Percentiles rank a stretch among this genome's conserved stretches.
Conservation (phyloP, 2,888 invertebrate species). For the Ctenicera cuprea region DNA sequence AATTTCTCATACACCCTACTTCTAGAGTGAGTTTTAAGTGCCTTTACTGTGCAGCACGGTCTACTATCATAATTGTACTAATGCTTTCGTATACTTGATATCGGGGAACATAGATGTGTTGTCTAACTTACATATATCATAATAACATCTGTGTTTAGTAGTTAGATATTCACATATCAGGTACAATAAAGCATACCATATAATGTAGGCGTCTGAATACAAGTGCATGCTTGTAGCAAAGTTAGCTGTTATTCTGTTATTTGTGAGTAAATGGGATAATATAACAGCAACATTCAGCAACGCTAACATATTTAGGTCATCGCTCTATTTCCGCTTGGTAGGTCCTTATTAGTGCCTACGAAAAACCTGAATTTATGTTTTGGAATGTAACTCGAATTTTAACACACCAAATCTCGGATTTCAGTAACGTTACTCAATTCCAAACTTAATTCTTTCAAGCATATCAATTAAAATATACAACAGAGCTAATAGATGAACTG, state of each 20-base stretch:
- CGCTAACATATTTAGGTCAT: constrained; percentile 31
- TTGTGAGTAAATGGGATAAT: constrained; percentile 27
- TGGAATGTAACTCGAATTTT: neutral
- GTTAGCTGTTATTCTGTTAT: constrained; percentile 28
- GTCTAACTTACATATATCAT: too few relatives aligned
- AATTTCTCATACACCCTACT: too few relatives aligned
- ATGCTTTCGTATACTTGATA: too few relatives aligned
- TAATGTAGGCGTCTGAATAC: constrained; percentile 22
- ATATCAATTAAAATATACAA: constrained; percentile 33
- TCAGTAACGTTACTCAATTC: constrained; percentile 4
- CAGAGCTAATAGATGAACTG: constrained; percentile 27
- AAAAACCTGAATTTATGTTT: constrained; percentile 15
- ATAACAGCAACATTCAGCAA: constrained; percentile 27
- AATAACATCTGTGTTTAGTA: too few relatives aligned
- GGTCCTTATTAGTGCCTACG: constrained; percentile 32
- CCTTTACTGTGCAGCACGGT: too few relatives aligned
- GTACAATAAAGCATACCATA: constrained; percentile 16
- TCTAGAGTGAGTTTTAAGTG: too few relatives aligned
- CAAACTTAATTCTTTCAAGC: constrained; percentile 24
- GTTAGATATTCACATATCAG: too few relatives aligned
- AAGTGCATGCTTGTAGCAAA: constrained; percentile 9
- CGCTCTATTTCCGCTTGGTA: constrained; percentile 25
- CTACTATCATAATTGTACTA: too few relatives aligned
- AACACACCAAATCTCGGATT: constrained; percentile 10
- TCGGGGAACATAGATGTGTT: too few relatives aligned